phyloP scores from a whole-genome alignment of 2,797 vertebrate genomes.

The Eptatretus atami region DNA sequence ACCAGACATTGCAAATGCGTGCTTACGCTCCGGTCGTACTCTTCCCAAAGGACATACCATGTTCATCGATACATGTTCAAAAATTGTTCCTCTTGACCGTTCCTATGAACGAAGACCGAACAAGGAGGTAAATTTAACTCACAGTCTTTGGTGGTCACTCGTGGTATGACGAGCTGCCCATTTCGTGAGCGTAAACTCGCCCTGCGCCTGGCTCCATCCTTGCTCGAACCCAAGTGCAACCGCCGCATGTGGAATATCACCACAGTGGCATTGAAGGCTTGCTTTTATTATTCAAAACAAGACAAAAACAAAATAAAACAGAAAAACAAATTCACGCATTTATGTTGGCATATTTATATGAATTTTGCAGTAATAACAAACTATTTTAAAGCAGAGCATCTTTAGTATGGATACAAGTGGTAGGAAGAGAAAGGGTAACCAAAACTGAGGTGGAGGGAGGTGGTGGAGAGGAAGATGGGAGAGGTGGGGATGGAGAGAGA shows the following conservation, averaged over 20 bases:
- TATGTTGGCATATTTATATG: not conserved
- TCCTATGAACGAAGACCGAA: too few species aligned
- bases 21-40: too few species aligned
- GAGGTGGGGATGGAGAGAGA: not conserved
- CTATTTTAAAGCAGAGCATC: not conserved
- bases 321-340: not conserved
- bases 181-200: constrained; percentile 23
- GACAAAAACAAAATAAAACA: not conserved
- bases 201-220: constrained; percentile 29
- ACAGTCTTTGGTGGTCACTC: constrained; percentile 23
- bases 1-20: too few species aligned
- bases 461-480: not conserved
- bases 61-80: too few species aligned
- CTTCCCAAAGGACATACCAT: too few species aligned
- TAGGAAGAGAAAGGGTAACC: not conserved
- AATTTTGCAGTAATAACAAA: not conserved
- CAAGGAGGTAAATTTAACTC: constrained; percentile 6
- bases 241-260: constrained; percentile 81
- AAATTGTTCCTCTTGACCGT: too few species aligned
- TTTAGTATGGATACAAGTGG: not conserved
- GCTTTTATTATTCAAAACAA: constrained; percentile 17
- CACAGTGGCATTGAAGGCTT: constrained; percentile 89
- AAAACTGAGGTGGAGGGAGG: not conserved
- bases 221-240: constrained; percentile 54
- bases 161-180: constrained; percentile 19